Percentiles rank a stretch among this genome's conserved stretches.
These are phyloP conservation scores for Podiceps cristatus DNA, from an alignment of 2,113 vertebrate genomes.

Conservation along the genomic window DNA sequence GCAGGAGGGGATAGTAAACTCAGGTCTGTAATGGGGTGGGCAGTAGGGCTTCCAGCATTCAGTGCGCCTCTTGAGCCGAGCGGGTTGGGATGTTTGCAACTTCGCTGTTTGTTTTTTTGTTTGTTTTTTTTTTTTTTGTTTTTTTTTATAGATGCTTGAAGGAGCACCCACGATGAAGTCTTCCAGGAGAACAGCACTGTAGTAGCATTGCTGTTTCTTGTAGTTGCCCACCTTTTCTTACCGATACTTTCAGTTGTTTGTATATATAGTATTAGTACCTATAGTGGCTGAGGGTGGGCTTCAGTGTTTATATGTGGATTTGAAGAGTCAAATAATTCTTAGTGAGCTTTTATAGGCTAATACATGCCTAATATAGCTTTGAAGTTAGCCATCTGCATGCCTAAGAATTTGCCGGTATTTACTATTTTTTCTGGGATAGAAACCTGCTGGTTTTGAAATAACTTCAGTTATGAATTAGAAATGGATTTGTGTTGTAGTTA, in stretches of 20 bases:
- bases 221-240: not conserved
- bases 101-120: not conserved
- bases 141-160: not conserved
- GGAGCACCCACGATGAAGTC: rapidly evolving
- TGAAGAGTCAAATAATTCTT: not conserved
- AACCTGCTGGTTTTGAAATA: not conserved
- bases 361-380: not conserved
- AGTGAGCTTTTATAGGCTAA: not conserved
- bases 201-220: not conserved
- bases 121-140: not conserved
- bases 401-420: not conserved
- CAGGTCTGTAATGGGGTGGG: not conserved
- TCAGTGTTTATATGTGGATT: not conserved
- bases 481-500: not conserved
- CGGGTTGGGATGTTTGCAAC: not conserved
- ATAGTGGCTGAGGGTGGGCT: not conserved
- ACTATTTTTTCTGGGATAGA: not conserved
- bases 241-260: rapidly evolving
- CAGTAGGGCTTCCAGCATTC: not conserved
- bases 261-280: rapidly evolving
- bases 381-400: not conserved
- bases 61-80: not conserved
- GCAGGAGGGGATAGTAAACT: not conserved
- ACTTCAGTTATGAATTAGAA: not conserved
- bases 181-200: rapidly evolving